Conservation (phyloP, 2,113 vertebrate genomes). For the Dolichotis patagonum region DNA sequence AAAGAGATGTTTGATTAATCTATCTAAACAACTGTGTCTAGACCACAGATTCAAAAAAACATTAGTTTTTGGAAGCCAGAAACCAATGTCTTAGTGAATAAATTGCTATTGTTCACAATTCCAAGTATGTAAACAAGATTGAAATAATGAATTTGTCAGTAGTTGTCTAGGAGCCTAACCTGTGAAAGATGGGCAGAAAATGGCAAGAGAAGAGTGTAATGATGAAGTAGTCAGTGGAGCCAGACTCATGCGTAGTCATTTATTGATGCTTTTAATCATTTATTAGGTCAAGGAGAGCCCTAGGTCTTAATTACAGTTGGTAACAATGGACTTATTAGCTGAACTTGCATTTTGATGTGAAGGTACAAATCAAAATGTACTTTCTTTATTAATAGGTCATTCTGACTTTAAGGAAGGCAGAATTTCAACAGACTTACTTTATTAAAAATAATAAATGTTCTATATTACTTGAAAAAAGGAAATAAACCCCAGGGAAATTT, state of each 20-base stretch:
- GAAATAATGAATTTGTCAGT: neutral
- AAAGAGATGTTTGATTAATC: neutral
- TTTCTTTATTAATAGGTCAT: neutral
- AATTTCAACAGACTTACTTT: neutral
- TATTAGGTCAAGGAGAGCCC: neutral
- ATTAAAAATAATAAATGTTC: neutral
- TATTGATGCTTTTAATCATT: neutral
- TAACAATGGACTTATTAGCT: neutral
- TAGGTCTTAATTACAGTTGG: neutral
- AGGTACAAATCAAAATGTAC: slow-evolving; percentile 17
- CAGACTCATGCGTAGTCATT: neutral
- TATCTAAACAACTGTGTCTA: neutral
- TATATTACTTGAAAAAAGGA: neutral
- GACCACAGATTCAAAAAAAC: neutral
- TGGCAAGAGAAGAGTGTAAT: neutral
- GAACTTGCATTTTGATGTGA: neutral
- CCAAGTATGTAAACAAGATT: neutral
- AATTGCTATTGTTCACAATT: neutral
- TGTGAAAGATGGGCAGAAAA: neutral
- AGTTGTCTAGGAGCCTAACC: neutral
- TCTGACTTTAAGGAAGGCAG: neutral
- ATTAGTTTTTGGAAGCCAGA: neutral
- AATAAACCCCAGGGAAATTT: neutral
- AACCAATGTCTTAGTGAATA: neutral
- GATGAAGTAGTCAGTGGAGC: neutral